Base-by-base conservation (phyloP, 1,140 invertebrate genomes). In the Aphaenogaster rudis region DNA sequence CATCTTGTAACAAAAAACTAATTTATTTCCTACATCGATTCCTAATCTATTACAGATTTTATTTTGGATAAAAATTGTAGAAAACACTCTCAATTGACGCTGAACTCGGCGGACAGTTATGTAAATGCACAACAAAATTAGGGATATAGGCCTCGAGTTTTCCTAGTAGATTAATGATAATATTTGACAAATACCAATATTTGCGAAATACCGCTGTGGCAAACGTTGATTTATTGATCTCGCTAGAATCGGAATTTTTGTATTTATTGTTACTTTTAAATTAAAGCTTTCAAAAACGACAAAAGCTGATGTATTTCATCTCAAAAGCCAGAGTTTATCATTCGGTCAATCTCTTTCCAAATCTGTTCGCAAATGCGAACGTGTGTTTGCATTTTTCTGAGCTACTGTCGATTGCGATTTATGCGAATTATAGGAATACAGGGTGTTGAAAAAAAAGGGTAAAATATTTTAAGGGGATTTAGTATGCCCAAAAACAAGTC, bases 351-450 rank as follows among this genome's bases (percentile, higher is more conserved):
- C 4, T 63, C 13, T 52, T 63, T 5, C 15, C 2, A 28, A 45
- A 17, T 33, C 28, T 50, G 3, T 6, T 64, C 33, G 33, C 28
- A 28, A 42, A 69, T 13, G 11, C 28, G 15, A 71, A 33, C 7
- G 3, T 64, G 63, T 39, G 17, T 74, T n/a, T 21, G 54, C 57
- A 45, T 78, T 13, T 33, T 64, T 50, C 21, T 45, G 15, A 15
- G 11, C 8, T 54, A n/a, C 15, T 57, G 36, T 45, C 36, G 66
- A 74, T 54, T 54, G 42, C 28, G 57, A 50, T 59, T 59, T 72
- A 59, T 54, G 42, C 54, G 63, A 80, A 80, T 81, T 54, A 42
- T 2, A 52, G 33, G 48, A 86, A 78, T 28, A 28, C 28, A 28
- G 28, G 28, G 28, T 28, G 28, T 28, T 28, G 28, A 28, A 28